Evolutionary conservation across 1,140 invertebrate species (phyloP).

Genomic region (Hyposmocoma kahamanoa): DNA sequence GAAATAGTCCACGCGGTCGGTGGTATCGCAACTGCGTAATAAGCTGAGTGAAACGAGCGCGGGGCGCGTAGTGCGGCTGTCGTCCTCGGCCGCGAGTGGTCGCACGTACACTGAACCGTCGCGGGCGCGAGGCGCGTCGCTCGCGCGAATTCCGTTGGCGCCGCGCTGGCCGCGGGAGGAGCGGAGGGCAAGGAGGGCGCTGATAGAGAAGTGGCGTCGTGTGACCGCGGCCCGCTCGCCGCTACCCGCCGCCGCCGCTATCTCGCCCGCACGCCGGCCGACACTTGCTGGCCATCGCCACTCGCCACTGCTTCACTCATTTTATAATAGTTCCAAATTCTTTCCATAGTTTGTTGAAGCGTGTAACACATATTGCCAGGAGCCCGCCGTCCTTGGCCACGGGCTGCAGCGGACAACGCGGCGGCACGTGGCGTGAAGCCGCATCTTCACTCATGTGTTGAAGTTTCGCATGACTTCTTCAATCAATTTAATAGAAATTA

Average conservation of each 20-base stretch:
- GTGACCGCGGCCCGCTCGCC: slow-evolving; percentile 50
- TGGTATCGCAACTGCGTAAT: slow-evolving; percentile 65
- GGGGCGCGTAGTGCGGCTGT: slow-evolving; percentile 34
- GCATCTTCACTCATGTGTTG: no score
- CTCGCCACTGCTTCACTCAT: no score
- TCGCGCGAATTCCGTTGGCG: slow-evolving; percentile 62
- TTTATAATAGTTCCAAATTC: no score
- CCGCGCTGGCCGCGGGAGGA: slow-evolving; percentile 38
- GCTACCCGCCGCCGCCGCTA: slow-evolving; percentile 14
- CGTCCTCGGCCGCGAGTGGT: slow-evolving; percentile 55
- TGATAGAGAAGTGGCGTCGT: slow-evolving; percentile 56
- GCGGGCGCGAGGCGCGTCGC: slow-evolving; percentile 42
- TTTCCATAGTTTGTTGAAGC: not conserved
- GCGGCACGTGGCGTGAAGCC: no score
- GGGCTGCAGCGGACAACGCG: no score
- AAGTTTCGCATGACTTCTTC: no score
- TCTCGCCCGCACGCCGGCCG: not conserved
- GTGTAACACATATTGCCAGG: no score
- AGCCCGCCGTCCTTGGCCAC: no score
- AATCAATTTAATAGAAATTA: no score
- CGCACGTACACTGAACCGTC: slow-evolving; percentile 59
- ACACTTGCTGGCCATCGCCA: not conserved
- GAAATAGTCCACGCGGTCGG: slow-evolving; percentile 61
- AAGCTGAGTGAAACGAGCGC: slow-evolving; percentile 28
- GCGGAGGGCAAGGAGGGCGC: slow-evolving; percentile 25